Conservation (phyloP, 2,888 invertebrate genomes). For the Drosophila paramelanica region DNA sequence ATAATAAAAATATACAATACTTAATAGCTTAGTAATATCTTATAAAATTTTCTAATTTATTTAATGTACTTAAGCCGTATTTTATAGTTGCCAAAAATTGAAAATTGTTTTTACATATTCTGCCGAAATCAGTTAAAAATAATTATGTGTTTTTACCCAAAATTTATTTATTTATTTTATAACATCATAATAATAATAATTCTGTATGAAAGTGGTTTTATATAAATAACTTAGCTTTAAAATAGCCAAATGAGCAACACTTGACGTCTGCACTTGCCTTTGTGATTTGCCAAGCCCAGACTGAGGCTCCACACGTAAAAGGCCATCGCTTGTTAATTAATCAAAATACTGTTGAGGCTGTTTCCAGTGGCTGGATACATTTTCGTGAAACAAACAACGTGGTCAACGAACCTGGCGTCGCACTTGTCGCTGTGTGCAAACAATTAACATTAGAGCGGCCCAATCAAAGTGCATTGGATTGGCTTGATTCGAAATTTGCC, state of each 20-base stretch:
- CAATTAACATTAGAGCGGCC: constrained; percentile 51
- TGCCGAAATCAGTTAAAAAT: neutral
- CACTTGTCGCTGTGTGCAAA: constrained; percentile 48
- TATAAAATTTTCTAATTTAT: neutral
- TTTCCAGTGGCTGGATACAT: constrained; percentile 27
- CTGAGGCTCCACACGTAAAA: constrained; percentile 39
- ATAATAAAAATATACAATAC: neutral
- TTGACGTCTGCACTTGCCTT: constrained; percentile 24
- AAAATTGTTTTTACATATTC: no score
- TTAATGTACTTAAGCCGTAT: no score
- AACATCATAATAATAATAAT: no score
- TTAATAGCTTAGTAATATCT: no score
- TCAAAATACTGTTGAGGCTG: constrained; percentile 64
- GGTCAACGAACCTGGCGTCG: constrained; percentile 66
- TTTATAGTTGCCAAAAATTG: no score
- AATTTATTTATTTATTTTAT: no score
- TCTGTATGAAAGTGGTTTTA: no score
- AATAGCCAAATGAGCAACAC: constrained; percentile 29
- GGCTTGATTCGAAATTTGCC: constrained; percentile 18
- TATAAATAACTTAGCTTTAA: constrained; percentile 10
- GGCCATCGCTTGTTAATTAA: constrained; percentile 70
- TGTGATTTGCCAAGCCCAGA: constrained; percentile 39
- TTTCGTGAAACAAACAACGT: neutral
- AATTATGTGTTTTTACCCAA: neutral
- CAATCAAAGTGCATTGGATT: constrained; percentile 49